Conservation (phyloP, 2,888 invertebrate genomes). For the Aleiodes leptofemur region DNA sequence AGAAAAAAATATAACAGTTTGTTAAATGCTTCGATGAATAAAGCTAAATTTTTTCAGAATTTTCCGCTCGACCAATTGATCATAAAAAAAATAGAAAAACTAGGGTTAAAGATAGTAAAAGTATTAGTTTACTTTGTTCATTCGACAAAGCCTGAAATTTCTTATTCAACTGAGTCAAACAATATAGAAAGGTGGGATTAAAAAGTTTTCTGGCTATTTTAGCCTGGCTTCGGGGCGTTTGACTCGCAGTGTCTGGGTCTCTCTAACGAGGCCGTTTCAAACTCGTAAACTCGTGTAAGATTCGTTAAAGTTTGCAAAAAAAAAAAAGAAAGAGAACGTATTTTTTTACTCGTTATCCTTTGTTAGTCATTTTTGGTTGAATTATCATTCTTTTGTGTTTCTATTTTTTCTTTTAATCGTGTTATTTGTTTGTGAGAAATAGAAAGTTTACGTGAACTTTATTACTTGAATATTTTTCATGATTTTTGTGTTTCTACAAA, state of each 20-base stretch:
- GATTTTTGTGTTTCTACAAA: not conserved
- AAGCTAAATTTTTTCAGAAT: conserved; percentile 34
- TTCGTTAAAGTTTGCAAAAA: conserved; percentile 17
- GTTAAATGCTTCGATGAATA: not conserved
- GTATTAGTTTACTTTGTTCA: conserved; percentile 51
- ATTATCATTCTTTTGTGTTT: conserved; percentile 27
- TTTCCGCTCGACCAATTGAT: not conserved
- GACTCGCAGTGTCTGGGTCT: conserved; percentile 7
- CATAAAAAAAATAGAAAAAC: not conserved
- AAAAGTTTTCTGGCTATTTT: conserved; percentile 71
- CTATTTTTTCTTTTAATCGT: not conserved
- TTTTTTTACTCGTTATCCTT: too few species aligned
- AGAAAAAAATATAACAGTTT: too few species aligned
- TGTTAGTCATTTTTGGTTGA: not conserved
- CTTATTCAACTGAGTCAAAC: conserved; percentile 52
- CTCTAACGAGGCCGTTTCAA: conserved; percentile 22
- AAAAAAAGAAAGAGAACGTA: conserved; percentile 3
- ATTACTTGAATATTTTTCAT: not conserved
- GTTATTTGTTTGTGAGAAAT: conserved; percentile 21
- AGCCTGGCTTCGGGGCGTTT: conserved; percentile 84
- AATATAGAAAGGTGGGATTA: conserved; percentile 61
- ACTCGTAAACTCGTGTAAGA: conserved; percentile 18
- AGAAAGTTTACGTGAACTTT: conserved; percentile 30
- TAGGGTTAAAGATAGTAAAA: conserved; percentile 43
- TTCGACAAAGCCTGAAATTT: conserved; percentile 4